A percentile compares a stretch with the other conserved stretches of the same genome.
These are phyloP conservation scores for Campoletis raptor DNA, from an alignment of 2,888 invertebrate species.

Conservation along the genomic window DNA sequence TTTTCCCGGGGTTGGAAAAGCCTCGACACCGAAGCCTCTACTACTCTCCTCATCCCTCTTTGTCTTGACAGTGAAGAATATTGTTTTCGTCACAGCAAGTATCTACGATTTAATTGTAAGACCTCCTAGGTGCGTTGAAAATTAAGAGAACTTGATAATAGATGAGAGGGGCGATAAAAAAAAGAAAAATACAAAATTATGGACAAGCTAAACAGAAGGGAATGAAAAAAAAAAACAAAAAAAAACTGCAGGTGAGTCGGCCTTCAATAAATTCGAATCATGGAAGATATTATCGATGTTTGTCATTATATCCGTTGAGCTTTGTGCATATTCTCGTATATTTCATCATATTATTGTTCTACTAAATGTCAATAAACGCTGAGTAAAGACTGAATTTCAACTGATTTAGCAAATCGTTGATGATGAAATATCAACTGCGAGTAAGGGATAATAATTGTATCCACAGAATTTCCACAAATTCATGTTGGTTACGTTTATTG, in stretches of 20 bases:
- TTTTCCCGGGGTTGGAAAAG: slow-evolving; percentile 1
- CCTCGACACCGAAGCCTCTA: slow-evolving; percentile 14
- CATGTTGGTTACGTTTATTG: not conserved
- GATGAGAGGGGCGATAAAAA: not conserved
- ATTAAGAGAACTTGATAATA: slow-evolving; percentile 55
- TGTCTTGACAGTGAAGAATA: slow-evolving; percentile 64
- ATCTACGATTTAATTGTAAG: slow-evolving; percentile 70
- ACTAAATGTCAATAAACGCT: not conserved
- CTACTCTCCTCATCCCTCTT: slow-evolving; percentile 8
- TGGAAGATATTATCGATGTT: not conserved
- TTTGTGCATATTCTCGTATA: not conserved
- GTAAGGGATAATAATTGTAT: not conserved
- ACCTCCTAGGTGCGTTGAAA: slow-evolving; percentile 57
- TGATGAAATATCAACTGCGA: not conserved
- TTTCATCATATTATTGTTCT: slow-evolving; percentile 6
- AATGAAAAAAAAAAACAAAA: not conserved
- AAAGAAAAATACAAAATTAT: slow-evolving; percentile 4
- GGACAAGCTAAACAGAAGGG: not conserved
- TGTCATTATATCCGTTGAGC: not conserved
- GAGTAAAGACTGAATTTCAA: not conserved
- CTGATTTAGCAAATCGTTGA: not conserved
- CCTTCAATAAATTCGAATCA: not conserved
- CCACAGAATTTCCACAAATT: not conserved
- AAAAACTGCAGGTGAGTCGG: not conserved
- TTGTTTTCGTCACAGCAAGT: slow-evolving; percentile 71